Evolutionary conservation across 2,797 vertebrate genomes (phyloP).

Genomic region (Helarctos malayanus): DNA sequence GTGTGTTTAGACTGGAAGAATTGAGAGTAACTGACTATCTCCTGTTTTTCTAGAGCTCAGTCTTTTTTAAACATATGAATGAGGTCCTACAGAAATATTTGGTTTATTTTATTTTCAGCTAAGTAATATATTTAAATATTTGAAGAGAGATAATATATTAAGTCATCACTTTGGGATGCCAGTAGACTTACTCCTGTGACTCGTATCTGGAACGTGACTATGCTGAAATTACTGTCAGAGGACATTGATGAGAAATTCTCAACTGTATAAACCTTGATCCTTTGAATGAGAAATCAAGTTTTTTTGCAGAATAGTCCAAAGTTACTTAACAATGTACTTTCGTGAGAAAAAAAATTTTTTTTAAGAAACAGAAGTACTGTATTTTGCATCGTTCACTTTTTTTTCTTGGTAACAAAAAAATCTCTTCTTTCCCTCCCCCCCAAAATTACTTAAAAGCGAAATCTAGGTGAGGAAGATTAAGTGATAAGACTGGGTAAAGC

Average conservation of each 20-base stretch:
- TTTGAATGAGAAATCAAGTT: slow-evolving; percentile 20
- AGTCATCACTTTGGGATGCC: background rate
- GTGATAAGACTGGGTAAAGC: background rate
- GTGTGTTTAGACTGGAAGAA: background rate
- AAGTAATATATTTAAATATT: slow-evolving; percentile 14
- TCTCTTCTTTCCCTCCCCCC: background rate
- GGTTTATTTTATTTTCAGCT: background rate
- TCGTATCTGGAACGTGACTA: background rate
- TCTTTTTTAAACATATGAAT: slow-evolving; percentile 33
- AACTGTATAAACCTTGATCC: background rate
- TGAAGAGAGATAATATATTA: background rate
- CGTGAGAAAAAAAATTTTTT: background rate
- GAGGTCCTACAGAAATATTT: slow-evolving; percentile 13
- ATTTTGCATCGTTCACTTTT: background rate
- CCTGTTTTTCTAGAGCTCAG: background rate
- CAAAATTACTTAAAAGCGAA: slow-evolving; percentile 49
- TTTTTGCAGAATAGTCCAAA: background rate
- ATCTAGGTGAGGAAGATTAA: slow-evolving; percentile 21
- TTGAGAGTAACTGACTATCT: background rate
- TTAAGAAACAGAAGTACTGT: background rate
- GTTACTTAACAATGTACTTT: slow-evolving; percentile 43
- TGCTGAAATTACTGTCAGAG: slow-evolving; percentile 43
- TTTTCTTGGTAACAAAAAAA: background rate
- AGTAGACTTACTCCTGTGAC: background rate
- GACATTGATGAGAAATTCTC: slow-evolving; percentile 6